Evolutionary conservation across 2,888 invertebrate species (phyloP).

Genomic region (Octonoba sinensis): DNA sequence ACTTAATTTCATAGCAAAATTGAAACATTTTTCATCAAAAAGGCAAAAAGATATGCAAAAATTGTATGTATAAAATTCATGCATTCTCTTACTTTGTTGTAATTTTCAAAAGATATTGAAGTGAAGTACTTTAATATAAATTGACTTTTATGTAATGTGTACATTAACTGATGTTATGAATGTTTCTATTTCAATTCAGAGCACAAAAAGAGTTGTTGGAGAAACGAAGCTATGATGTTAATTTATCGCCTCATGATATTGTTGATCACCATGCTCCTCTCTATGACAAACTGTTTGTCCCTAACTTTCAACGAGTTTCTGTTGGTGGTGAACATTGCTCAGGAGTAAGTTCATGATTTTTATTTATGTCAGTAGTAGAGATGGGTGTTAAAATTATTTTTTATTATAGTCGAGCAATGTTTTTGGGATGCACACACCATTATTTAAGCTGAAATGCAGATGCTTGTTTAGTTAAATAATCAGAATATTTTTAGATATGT

Average conservation of each 20-base stretch:
- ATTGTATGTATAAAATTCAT: no score
- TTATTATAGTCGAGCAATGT: no score
- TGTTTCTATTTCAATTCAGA: slow-evolving; percentile 1
- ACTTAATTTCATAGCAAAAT: no score
- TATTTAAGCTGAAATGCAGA: no score
- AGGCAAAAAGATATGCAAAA: background rate
- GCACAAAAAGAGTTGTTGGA: slow-evolving; percentile 29
- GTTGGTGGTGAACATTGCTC: slow-evolving; percentile 96
- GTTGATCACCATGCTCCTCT: slow-evolving; percentile 18
- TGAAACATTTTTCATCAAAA: no score
- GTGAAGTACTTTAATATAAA: background rate
- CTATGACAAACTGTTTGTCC: slow-evolving; percentile 76
- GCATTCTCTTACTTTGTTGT: no score
- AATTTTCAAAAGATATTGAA: no score
- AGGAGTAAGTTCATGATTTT: slow-evolving; percentile 79
- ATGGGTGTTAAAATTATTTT: background rate
- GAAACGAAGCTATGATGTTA: slow-evolving; percentile 17
- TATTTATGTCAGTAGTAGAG: no score
- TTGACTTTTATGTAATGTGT: background rate
- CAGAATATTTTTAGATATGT: no score
- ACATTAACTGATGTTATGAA: background rate
- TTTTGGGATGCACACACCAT: no score
- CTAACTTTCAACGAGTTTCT: slow-evolving; percentile 93
- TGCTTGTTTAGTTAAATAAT: no score
- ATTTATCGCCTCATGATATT: slow-evolving; percentile 14